Conservation (phyloP, 2,113 vertebrate genomes). For the Montifringilla adamsi region DNA sequence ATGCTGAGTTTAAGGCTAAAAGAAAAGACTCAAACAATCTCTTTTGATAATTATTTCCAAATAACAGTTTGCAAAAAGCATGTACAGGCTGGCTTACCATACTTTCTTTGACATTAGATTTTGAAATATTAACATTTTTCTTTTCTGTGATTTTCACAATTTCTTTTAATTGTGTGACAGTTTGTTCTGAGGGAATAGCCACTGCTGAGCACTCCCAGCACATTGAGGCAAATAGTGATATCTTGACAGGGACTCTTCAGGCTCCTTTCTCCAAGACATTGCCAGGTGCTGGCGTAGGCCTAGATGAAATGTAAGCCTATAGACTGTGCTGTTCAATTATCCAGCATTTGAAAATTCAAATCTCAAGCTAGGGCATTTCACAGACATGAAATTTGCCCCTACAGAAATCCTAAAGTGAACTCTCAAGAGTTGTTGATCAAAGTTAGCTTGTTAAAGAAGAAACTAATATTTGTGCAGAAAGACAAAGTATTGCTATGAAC, state of each 20-base stretch:
- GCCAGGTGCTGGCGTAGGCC: background rate
- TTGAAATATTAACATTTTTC: slow-evolving; percentile 31
- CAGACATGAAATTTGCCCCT: background rate
- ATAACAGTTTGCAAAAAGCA: slow-evolving; percentile 38
- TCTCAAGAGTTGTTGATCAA: background rate
- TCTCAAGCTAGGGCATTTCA: background rate
- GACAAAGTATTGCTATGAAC: background rate
- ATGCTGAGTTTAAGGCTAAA: slow-evolving; percentile 32
- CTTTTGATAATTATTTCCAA: slow-evolving; percentile 31
- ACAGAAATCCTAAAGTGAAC: background rate
- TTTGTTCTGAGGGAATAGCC: background rate
- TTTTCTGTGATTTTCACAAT: background rate
- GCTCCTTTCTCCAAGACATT: background rate
- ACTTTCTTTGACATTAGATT: slow-evolving; percentile 10
- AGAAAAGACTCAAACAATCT: background rate
- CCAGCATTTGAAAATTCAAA: background rate
- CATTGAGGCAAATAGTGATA: background rate
- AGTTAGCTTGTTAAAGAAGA: background rate
- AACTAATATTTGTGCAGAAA: background rate
- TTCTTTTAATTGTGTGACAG: slow-evolving; percentile 3
- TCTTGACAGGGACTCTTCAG: background rate
- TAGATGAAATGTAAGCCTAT: background rate
- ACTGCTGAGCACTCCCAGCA: background rate
- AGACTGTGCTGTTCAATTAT: background rate
- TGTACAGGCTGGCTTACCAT: slow-evolving; percentile 12